Evolutionary conservation across 2,113 vertebrate genomes (phyloP).

Genomic region (Oncorhynchus clarkii): DNA sequence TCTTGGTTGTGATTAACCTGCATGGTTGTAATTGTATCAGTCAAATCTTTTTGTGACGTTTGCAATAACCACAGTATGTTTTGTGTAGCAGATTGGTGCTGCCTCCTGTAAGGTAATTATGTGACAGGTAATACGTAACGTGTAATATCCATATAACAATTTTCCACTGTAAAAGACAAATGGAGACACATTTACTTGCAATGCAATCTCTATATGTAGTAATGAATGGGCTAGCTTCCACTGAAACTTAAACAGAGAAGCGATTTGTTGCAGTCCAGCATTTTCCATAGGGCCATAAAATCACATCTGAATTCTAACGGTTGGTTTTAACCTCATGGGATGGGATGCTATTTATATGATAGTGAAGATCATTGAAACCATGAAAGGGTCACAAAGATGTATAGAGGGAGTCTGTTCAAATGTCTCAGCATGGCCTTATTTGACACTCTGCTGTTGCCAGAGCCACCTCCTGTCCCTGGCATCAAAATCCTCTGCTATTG

Average conservation of each 20-base stretch:
- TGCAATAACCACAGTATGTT: neutral
- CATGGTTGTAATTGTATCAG: no score
- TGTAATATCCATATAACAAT: neutral
- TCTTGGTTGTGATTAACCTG: no score
- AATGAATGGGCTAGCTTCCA: neutral
- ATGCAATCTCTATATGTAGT: neutral
- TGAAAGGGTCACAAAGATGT: constrained; percentile 12
- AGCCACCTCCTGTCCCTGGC: neutral
- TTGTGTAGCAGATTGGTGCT: neutral
- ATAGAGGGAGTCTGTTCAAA: constrained; percentile 18
- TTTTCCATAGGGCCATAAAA: neutral
- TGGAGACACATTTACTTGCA: neutral
- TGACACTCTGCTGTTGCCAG: constrained; percentile 33
- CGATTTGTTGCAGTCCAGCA: neutral
- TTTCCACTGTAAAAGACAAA: neutral
- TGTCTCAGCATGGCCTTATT: constrained; percentile 22
- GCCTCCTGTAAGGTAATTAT: neutral
- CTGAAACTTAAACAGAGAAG: neutral
- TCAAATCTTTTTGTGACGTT: no score
- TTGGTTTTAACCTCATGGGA: neutral
- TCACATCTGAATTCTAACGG: neutral
- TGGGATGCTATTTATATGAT: neutral
- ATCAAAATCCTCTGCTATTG: constrained; percentile 15
- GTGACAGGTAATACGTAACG: no score
- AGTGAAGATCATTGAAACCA: constrained; percentile 2